Evolutionary conservation across 2,113 vertebrate species (phyloP), one percentile per base, ranked within the genome.

Genomic region (Accipiter virgatus): DNA sequence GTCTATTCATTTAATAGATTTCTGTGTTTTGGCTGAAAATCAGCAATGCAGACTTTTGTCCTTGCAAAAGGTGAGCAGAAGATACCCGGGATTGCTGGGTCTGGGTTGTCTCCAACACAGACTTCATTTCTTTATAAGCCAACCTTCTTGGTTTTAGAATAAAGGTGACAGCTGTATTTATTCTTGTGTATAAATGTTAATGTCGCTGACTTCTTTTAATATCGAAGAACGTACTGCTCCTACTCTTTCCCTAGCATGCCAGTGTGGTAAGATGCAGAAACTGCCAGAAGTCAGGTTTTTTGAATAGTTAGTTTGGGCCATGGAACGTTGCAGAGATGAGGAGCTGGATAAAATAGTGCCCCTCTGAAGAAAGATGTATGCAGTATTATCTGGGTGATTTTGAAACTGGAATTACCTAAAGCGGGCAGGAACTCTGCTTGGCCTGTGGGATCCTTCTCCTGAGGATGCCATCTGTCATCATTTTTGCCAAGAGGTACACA

Each of bases 181-280:
- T 21, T 18, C 72, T 77, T 9, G 18, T 9, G 70, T 31, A 13
- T 29, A 58, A 31, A 9, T 0, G 21, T n/a, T 32, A 40, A 7
- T 45, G 59, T 19, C 5, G 2, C 52, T 58, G 62, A 11, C 50
- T 67, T 34, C 50, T 48, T 71, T 36, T 38, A 5, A 3, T 19
- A 4, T 0, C 1, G 74, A 67, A 19, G 34, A 55, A 2, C 25
- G 3, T 1, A 1, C 36, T 72, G 43, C 71, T 32, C n/a, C 67
- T 45, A 61, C 72, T 38, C 34, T 42, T 61, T 26, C 13, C 26
- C 2, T 2, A 2, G 34, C 36, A 2, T 6, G 25, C 13, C 9
- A 4, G 32, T 8, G 2, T 2, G 52, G 21, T 6, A 1, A 16
- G 58, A 18, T 3, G 3, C 32, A 15, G 73, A 52, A 45, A 6